These are phyloP conservation scores for Aplochiton taeniatus DNA, from an alignment of 2,797 vertebrate genomes.

Conservation along the genomic window DNA sequence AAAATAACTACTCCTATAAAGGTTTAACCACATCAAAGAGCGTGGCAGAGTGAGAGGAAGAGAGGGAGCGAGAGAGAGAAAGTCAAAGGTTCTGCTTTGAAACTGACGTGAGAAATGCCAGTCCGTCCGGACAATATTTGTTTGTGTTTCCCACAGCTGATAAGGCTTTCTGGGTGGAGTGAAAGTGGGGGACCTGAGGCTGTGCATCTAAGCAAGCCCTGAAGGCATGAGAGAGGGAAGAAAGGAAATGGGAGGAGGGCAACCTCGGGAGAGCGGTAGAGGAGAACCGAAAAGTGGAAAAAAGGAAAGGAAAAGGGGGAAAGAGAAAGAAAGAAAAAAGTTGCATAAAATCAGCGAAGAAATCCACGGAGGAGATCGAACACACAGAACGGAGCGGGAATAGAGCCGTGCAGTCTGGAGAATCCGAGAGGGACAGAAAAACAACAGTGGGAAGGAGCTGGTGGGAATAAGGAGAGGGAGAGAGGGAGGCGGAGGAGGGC, in stretches of 20 bases:
- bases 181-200: slow-evolving; percentile 7
- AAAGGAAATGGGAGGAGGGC: neutral
- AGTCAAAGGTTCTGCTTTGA: slow-evolving; percentile 24
- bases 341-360: neutral
- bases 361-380: too few species aligned
- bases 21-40: slow-evolving; percentile 22
- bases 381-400: slow-evolving; percentile 6
- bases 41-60: neutral
- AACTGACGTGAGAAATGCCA: slow-evolving; percentile 49
- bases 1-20: slow-evolving; percentile 38
- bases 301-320: neutral
- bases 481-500: slow-evolving; percentile 16
- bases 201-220: slow-evolving; percentile 23
- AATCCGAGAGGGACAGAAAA: neutral
- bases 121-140: slow-evolving; percentile 45
- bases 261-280: slow-evolving; percentile 3
- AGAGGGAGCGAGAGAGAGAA: slow-evolving; percentile 1
- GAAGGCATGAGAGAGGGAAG: slow-evolving; percentile 12
- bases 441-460: neutral
- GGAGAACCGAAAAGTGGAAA: neutral
- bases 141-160: slow-evolving; percentile 26
- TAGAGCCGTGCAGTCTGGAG: neutral
- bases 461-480: slow-evolving; percentile 17
- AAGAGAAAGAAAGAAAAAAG: neutral
- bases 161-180: slow-evolving; percentile 16